A percentile compares a stretch with the other conserved stretches of the same genome.
Evolutionary conservation across 1,140 invertebrate species (phyloP).

Genomic region (Drosophila lacertosa): DNA sequence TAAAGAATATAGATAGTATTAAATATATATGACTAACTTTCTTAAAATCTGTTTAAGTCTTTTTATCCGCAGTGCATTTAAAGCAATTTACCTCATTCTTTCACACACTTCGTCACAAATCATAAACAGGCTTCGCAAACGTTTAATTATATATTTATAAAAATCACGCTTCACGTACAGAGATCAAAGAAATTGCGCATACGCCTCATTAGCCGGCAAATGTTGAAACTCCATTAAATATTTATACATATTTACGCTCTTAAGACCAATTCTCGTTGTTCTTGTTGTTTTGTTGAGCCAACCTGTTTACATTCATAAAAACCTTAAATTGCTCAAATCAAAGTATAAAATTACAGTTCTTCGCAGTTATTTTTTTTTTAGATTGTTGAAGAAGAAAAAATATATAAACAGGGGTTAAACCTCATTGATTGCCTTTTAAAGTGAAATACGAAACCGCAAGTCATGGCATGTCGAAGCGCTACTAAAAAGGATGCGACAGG

Average conservation of each 20-base stretch:
- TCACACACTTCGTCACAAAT: not conserved
- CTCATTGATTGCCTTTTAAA: constrained; percentile 64
- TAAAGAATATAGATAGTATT: no score
- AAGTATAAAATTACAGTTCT: constrained; percentile 51
- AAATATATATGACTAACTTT: no score
- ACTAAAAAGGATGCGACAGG: constrained; percentile 55
- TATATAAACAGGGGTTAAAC: constrained; percentile 3
- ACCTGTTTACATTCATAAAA: constrained; percentile 46
- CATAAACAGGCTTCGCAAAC: not conserved
- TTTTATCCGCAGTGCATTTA: not conserved
- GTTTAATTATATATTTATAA: constrained; percentile 11
- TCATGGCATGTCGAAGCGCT: constrained; percentile 36
- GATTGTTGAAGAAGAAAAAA: constrained; percentile 15
- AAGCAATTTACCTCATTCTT: not conserved
- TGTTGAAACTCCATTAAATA: constrained; percentile 31
- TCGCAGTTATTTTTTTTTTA: constrained; percentile 18
- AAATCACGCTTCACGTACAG: not conserved
- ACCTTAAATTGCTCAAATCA: constrained; percentile 24
- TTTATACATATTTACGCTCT: constrained; percentile 47
- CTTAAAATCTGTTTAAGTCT: no score
- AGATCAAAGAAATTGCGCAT: constrained; percentile 44
- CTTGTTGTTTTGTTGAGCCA: constrained; percentile 7
- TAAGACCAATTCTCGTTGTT: constrained; percentile 35
- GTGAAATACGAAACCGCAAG: constrained; percentile 61
- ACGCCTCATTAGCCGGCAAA: constrained; percentile 21